phyloP scores from a whole-genome alignment of 2,888 invertebrate genomes.

The Lepeophtheirus nordmannii region DNA sequence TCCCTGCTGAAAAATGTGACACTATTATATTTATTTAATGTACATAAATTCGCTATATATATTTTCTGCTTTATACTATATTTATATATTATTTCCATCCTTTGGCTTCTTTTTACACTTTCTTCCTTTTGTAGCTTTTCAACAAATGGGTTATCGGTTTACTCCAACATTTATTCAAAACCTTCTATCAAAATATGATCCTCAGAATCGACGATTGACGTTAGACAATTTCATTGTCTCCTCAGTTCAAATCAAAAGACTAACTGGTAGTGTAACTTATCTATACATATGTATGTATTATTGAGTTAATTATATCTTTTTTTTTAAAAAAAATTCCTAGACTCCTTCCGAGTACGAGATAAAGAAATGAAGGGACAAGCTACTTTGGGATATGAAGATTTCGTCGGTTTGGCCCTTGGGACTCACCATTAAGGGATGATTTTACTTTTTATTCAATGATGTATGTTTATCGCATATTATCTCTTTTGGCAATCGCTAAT shows the following conservation, averaged over 20 bases:
- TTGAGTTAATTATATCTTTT: not conserved
- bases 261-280: constrained; percentile 39
- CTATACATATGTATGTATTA: not conserved
- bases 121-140: constrained; percentile 45
- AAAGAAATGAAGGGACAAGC: constrained; percentile 63
- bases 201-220: constrained; percentile 37
- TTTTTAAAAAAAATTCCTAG: constrained; percentile 33
- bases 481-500: not conserved
- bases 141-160: constrained; percentile 75
- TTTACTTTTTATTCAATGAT: not conserved
- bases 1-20: too few relatives aligned
- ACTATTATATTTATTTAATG: too few relatives aligned
- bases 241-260: constrained; percentile 72
- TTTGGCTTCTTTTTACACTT: not conserved
- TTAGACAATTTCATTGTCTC: constrained; percentile 76
- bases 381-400: constrained; percentile 76
- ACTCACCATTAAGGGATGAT: constrained; percentile 14
- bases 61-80: not conserved
- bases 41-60: not conserved
- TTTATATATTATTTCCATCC: not conserved
- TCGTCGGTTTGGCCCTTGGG: constrained; percentile 61
- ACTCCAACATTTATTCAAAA: constrained; percentile 58
- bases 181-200: constrained; percentile 52
- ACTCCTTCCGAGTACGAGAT: constrained; percentile 67
- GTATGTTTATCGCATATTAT: not conserved